A percentile compares a stretch with the other conserved stretches of the same genome.
Evolutionary conservation across 2,113 vertebrate genomes (phyloP).

Genomic region (Ictalurus furcatus): DNA sequence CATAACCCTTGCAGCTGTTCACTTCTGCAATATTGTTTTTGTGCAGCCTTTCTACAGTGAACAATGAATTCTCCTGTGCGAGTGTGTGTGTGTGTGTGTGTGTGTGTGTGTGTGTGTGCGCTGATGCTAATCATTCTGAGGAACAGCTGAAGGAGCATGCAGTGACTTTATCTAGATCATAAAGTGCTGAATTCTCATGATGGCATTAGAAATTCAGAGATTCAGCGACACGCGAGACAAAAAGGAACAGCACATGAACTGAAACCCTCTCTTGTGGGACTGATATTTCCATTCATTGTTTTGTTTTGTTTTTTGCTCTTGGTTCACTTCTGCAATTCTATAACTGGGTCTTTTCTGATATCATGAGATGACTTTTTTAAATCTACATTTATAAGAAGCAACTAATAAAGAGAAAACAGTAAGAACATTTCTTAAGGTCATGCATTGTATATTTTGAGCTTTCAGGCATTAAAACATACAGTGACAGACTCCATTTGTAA

Average conservation of each 20-base stretch:
- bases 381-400: neutral
- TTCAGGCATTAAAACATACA: neutral
- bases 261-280: neutral
- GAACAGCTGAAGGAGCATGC: slow-evolving; percentile 22
- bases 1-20: slow-evolving; percentile 53
- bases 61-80: slow-evolving; percentile 34
- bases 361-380: neutral
- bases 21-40: slow-evolving; percentile 61
- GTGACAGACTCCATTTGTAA: neutral
- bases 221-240: slow-evolving; percentile 25
- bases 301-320: slow-evolving; percentile 14
- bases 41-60: slow-evolving; percentile 44
- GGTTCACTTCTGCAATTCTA: slow-evolving; percentile 34
- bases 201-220: slow-evolving; percentile 17
- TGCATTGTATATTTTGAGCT: neutral
- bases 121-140: slow-evolving; percentile 45
- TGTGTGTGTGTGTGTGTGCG: slow-evolving; percentile 37
- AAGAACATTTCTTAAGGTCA: neutral
- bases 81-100: slow-evolving; percentile 44
- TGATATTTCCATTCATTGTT: neutral
- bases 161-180: slow-evolving; percentile 41
- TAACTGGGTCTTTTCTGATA: slow-evolving; percentile 17
- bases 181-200: slow-evolving; percentile 47
- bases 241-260: neutral
- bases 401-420: neutral